Percentiles rank a stretch among this genome's conserved stretches.
Conservation (phyloP, 2,797 vertebrate genomes). For the Perodicticus potto region DNA sequence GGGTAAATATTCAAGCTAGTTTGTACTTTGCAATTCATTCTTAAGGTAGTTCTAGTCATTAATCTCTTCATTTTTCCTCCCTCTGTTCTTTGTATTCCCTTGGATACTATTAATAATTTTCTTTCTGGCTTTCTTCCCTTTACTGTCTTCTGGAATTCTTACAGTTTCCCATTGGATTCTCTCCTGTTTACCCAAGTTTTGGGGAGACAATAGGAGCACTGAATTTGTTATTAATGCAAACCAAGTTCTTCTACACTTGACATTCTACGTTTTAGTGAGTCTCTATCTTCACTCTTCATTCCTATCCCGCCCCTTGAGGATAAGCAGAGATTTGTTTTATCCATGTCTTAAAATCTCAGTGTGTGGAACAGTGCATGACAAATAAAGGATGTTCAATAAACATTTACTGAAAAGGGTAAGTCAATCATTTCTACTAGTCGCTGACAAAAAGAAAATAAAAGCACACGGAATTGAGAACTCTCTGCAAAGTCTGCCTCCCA, state of each 20-base stretch:
- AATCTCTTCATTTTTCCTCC: neutral
- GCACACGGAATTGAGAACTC: neutral
- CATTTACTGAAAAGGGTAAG: neutral
- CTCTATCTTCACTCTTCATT: neutral
- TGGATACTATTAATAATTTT: neutral
- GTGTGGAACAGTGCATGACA: neutral
- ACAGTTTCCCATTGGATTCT: neutral
- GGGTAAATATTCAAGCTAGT: neutral
- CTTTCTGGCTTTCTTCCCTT: neutral
- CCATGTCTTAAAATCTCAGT: neutral
- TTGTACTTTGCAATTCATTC: neutral
- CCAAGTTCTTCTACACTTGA: neutral
- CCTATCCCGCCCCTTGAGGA: neutral
- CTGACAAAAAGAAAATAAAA: neutral
- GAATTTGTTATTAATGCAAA: neutral
- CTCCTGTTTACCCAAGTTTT: neutral
- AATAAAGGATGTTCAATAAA: neutral
- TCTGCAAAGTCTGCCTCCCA: neutral
- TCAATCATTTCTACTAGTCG: neutral
- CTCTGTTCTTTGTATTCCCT: neutral
- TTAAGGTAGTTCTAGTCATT: neutral
- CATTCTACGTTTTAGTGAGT: neutral
- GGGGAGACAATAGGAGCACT: accelerated
- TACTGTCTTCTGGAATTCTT: neutral
- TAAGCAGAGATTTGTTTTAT: neutral